Evolutionary conservation across 2,797 vertebrate species (phyloP), one percentile per base, ranked within the genome.

Genomic region (Pelobates cultripes): DNA sequence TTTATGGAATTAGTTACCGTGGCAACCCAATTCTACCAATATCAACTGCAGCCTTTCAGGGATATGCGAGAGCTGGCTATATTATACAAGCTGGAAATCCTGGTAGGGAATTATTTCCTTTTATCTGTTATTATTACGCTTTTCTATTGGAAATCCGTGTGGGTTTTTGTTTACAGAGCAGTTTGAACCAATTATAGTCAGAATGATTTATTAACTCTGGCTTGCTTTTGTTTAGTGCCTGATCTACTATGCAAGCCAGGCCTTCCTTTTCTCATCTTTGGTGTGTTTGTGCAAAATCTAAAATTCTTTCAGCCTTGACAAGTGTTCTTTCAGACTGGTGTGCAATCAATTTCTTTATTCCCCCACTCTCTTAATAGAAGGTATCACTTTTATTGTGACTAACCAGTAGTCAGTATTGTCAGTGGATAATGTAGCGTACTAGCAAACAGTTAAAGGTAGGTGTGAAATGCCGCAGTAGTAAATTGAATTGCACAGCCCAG

Each of bases 41-140:
- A 96, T 88, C 95, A 98, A 84, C 90, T 99, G 83, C 95, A 97
- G 88, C 98, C 98, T 0, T 98, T 99, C 84, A 94, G 98, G 87
- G 96, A 97, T 89, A 96, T 96, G 96, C 91, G 98, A 73, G 98
- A 99, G 88, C 90, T 97, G 85, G 96, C 96, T 0, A 94, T 95
- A 1, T 94, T 96, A 75, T 96, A 94, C 90, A 97, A 95, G 89
- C 94, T 97, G 89, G 95, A 96, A 90, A 97, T 97, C 87, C 90
- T 96, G 95, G 98, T 99, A 94, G 77, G 82, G 55, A 70, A 72
- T 79, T 68, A 70, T 89, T 85, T 88, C 82, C 79, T 61, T 87
- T 84, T 17, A 64, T 64, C 68, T 81, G 63, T 80, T 85, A 84
- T 66, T 82, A 82, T 77, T 85, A 73, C 41, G 57, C 71, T 57